These are phyloP conservation scores for Macaria notata DNA, from an alignment of 2,888 invertebrate species.

Conservation along the genomic window DNA sequence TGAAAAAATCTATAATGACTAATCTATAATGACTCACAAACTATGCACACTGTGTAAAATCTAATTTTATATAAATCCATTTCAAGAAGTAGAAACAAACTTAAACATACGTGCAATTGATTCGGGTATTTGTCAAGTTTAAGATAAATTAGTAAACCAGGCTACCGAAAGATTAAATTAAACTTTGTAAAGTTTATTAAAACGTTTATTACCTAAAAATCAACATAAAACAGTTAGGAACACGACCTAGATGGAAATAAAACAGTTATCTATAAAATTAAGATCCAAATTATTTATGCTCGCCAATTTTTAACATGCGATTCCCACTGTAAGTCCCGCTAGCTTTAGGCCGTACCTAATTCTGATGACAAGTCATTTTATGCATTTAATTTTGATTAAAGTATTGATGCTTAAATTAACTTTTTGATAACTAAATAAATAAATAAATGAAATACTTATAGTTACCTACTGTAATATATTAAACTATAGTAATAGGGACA, in stretches of 20 bases:
- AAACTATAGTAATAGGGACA: too few species aligned
- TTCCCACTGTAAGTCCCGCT: constrained; percentile 27
- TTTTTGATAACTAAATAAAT: too few species aligned
- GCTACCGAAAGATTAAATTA: neutral
- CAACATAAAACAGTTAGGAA: constrained; percentile 29
- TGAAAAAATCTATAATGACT: too few species aligned
- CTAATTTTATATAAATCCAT: too few species aligned
- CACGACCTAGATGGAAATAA: constrained; percentile 26
- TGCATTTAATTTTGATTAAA: constrained; percentile 15
- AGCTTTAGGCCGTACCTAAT: constrained; percentile 23
- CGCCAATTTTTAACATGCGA: constrained; percentile 33
- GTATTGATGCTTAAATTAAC: constrained; percentile 16
- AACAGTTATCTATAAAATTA: constrained; percentile 35
- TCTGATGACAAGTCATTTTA: constrained; percentile 24
- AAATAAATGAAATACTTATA: too few species aligned
- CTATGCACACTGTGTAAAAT: too few species aligned
- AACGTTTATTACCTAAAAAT: neutral
- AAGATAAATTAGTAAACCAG: too few species aligned
- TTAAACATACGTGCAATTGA: neutral
- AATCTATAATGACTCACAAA: too few species aligned
- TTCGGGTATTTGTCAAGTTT: neutral
- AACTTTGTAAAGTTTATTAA: too few species aligned
- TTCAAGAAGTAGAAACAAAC: neutral
- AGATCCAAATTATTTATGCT: constrained; percentile 34
- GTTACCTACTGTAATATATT: too few species aligned